phyloP scores from a whole-genome alignment of 2,888 invertebrate species.

The Bellardia bayeri region DNA sequence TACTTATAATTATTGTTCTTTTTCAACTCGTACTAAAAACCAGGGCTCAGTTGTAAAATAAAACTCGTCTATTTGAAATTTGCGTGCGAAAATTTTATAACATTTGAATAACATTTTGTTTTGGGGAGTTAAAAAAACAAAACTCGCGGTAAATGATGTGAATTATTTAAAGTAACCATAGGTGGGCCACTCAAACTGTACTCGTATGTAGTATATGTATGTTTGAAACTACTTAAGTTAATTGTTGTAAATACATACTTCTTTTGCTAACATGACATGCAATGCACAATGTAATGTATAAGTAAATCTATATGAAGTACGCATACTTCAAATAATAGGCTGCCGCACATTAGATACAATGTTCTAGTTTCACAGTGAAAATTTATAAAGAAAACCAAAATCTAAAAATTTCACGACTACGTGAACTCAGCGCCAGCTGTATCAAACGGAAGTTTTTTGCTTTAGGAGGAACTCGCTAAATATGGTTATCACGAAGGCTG shows the following conservation, averaged over 20 bases:
- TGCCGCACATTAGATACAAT: neutral
- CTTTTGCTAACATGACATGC: slow-evolving; percentile 7
- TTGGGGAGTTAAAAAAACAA: neutral
- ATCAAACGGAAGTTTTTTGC: too few species aligned
- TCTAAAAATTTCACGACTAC: too few species aligned
- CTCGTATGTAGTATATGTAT: neutral
- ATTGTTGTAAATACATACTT: slow-evolving; percentile 32
- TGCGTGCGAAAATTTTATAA: slow-evolving; percentile 57
- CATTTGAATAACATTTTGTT: slow-evolving; percentile 31
- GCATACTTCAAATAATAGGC: neutral
- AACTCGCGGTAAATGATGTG: slow-evolving; percentile 5
- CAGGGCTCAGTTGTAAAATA: neutral
- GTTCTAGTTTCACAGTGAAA: too few species aligned
- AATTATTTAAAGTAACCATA: slow-evolving; percentile 19
- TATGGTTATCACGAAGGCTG: too few species aligned
- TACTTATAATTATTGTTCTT: neutral
- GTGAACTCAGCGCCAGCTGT: too few species aligned
- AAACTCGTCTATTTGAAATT: slow-evolving; percentile 4
- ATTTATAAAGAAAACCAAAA: too few species aligned
- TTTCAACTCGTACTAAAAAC: neutral
- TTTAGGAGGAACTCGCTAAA: too few species aligned
- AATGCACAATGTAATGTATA: neutral
- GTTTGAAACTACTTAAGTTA: slow-evolving; percentile 23
- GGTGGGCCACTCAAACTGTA: neutral
- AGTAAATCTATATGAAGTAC: neutral